These are phyloP conservation scores for Athene noctua DNA, from an alignment of 2,113 vertebrate genomes.

Conservation along the genomic window DNA sequence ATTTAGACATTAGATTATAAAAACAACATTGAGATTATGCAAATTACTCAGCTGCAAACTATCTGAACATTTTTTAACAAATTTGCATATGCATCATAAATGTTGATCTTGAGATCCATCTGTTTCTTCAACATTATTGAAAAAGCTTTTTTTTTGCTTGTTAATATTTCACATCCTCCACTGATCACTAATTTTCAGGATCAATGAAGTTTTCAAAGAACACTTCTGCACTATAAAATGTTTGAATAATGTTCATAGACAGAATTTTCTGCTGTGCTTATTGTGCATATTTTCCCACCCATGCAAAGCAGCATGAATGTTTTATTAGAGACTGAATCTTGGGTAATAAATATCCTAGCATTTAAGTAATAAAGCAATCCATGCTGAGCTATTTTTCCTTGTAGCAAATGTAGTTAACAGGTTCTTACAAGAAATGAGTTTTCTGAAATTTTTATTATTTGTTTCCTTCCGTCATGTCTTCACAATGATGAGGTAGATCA, in stretches of 20 bases:
- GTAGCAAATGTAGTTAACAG: rapidly evolving
- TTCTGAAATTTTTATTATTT: not conserved
- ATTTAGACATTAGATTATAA: not conserved
- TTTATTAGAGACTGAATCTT: not conserved
- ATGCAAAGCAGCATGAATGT: not conserved
- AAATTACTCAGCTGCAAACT: not conserved
- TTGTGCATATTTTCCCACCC: not conserved
- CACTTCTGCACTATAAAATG: not conserved
- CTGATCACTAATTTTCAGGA: not conserved
- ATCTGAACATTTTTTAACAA: not conserved
- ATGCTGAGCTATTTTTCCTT: not conserved
- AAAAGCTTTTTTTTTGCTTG: not conserved
- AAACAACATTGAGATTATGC: not conserved
- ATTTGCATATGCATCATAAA: not conserved
- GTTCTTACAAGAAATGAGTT: not conserved
- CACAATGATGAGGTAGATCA: not conserved
- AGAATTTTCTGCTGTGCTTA: not conserved
- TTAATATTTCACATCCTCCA: not conserved
- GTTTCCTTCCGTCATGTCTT: not conserved
- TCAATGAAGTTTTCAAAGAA: not conserved
- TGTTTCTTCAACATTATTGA: not conserved
- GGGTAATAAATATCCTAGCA: not conserved
- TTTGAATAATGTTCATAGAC: not conserved
- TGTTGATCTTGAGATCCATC: not conserved
- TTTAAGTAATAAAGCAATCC: not conserved